These are phyloP conservation scores for Varecia variegata DNA, from an alignment of 2,797 vertebrate genomes.

Conservation along the genomic window DNA sequence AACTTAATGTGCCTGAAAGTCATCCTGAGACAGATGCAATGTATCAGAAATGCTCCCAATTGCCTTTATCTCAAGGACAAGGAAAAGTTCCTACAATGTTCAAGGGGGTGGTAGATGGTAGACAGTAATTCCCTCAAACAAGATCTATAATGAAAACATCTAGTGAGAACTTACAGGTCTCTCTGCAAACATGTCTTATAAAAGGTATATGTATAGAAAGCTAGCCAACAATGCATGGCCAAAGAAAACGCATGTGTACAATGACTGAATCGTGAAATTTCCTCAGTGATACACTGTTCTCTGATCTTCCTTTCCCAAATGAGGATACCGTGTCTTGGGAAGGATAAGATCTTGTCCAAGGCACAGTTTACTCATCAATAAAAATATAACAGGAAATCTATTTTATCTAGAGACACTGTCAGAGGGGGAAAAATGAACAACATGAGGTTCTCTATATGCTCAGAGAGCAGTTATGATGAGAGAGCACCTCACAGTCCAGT, in stretches of 20 bases:
- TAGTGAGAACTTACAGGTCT: not conserved
- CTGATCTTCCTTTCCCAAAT: not conserved
- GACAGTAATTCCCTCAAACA: not conserved
- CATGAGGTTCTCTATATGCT: not conserved
- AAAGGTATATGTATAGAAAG: not conserved
- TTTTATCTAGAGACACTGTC: not conserved
- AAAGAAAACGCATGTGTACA: not conserved
- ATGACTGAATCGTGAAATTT: not conserved
- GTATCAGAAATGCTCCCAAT: not conserved
- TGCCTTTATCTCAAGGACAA: conserved; percentile 49
- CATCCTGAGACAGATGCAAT: conserved; percentile 10
- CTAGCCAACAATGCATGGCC: too few relatives aligned
- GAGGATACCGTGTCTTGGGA: not conserved
- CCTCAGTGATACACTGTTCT: not conserved
- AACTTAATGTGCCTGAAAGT: conserved; percentile 26
- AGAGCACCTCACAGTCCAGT: not conserved
- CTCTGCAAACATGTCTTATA: not conserved
- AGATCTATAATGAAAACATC: not conserved
- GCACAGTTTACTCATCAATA: not conserved
- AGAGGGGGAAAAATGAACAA: not conserved
- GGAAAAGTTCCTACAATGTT: not conserved
- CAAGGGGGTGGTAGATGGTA: not conserved
- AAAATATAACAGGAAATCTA: not conserved
- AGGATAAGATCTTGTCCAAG: not conserved
- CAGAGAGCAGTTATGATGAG: not conserved